Base-by-base conservation (phyloP, 2,888 invertebrate species). In the Tridacna crocea region DNA sequence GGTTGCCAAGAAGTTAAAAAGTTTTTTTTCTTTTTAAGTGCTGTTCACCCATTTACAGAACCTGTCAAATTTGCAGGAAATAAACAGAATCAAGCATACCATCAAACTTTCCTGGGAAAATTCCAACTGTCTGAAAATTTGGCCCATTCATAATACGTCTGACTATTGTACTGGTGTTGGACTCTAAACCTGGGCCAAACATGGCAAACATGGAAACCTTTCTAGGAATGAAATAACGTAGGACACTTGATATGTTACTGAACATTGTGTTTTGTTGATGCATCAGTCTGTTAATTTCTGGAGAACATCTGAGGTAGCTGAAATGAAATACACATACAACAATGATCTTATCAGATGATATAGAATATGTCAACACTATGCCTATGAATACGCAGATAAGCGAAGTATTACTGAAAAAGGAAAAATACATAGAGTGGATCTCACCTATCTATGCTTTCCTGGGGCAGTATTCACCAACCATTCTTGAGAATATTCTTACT, bases 141-240 rank as follows among this genome's bases (percentile, higher is more conserved):
- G 90, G 81, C 22, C 89, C 89, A 65, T 90, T 87, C 60, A 92
- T 83, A 75, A 92, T 91, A 66, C 85, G 87, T 51, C 88, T 77
- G 15, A 92, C 91, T 48, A 92, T 80, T 27, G 82, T 82, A 78
- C 91, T 92, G 22, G 92, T 92, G 27, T 81, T 84, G 2, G 90
- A 86, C 76, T 92, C 92, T 26, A 92, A 80, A 36, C 92, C 92
- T 55, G 92, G 92, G 26, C 92, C 92, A 90, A 92, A 92, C 91
- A 92, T 92, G 65, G 92, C 91, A 26, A 90, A 89, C 79, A 87
- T 90, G 15, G 92, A 91, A 19, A 87, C 85, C 79, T 90, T 91
- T 77, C 89, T 91, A 13, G 92, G 92, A n/a, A 92, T 75, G 73
- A 92, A 88, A 72, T 88, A 91, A 77, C 89, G 87, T 10, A 92